phyloP scores from a whole-genome alignment of 2,113 vertebrate species.

The Odontesthes bonariensis region DNA sequence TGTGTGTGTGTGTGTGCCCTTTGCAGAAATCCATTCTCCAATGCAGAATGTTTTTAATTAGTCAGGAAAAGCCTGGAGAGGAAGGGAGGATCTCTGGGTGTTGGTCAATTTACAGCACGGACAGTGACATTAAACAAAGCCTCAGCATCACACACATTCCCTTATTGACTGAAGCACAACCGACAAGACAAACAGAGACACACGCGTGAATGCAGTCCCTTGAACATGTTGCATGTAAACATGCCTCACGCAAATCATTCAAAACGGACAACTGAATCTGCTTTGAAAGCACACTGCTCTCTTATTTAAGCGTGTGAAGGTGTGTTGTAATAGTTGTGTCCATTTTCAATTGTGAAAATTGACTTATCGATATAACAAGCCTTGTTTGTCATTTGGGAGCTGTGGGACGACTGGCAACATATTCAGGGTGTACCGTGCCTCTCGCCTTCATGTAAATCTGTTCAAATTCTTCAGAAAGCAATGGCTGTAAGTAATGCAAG shows the following conservation, averaged over 20 bases:
- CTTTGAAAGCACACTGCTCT: not conserved
- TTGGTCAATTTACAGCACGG: slow-evolving; percentile 54
- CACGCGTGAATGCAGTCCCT: not conserved
- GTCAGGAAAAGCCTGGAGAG: slow-evolving; percentile 28
- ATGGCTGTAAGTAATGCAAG: no score
- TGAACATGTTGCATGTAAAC: not conserved
- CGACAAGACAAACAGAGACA: not conserved
- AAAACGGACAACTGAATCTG: slow-evolving; percentile 5
- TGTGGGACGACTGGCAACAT: not conserved
- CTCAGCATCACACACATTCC: not conserved
- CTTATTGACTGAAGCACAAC: slow-evolving; percentile 14
- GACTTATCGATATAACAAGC: slow-evolving; percentile 45
- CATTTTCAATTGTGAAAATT: slow-evolving; percentile 33
- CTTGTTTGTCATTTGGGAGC: slow-evolving; percentile 48
- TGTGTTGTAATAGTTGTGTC: slow-evolving; percentile 4
- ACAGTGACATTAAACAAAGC: slow-evolving; percentile 64
- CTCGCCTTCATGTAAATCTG: no score
- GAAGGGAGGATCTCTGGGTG: slow-evolving; percentile 15
- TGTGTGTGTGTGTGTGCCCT: slow-evolving; percentile 35
- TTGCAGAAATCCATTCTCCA: slow-evolving; percentile 65
- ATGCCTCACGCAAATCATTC: not conserved
- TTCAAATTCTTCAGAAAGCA: no score
- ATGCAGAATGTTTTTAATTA: slow-evolving; percentile 69
- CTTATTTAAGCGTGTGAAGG: not conserved
- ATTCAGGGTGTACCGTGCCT: no score